These are phyloP conservation scores for Bombus turneri DNA, from an alignment of 1,140 invertebrate genomes.

Conservation along the genomic window DNA sequence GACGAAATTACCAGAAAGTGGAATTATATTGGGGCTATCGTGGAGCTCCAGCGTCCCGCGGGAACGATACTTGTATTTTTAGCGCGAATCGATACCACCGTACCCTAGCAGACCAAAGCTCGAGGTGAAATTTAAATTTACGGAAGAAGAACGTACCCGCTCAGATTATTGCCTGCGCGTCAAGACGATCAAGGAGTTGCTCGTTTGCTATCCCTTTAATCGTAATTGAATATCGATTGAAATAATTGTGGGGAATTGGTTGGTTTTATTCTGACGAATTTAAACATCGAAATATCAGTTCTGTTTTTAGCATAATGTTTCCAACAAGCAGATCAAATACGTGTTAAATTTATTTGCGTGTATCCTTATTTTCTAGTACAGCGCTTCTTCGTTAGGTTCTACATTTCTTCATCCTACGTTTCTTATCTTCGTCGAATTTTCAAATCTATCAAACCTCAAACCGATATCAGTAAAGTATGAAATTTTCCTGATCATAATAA, in stretches of 20 bases:
- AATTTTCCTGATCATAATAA: too few species aligned
- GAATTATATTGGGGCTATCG: constrained; percentile 20
- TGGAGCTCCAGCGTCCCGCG: background rate
- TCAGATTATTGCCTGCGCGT: background rate
- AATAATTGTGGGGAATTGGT: background rate
- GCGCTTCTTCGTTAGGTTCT: too few species aligned
- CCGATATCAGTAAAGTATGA: too few species aligned
- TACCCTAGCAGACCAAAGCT: background rate
- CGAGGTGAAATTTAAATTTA: constrained; percentile 27
- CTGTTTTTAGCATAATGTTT: background rate
- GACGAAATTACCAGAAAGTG: constrained; percentile 27
- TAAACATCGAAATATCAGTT: background rate
- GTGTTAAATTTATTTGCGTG: too few species aligned
- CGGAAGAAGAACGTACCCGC: background rate
- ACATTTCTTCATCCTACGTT: too few species aligned
- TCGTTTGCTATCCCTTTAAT: background rate
- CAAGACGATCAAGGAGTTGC: background rate
- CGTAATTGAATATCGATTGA: background rate
- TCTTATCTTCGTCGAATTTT: too few species aligned
- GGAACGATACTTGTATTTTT: constrained; percentile 41
- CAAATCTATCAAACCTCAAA: too few species aligned
- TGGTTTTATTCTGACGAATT: background rate
- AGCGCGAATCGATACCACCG: constrained; percentile 31
- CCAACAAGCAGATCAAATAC: too few species aligned
- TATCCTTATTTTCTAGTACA: too few species aligned